phyloP scores from a whole-genome alignment of 2,113 vertebrate species.

The Rhea pennata region DNA sequence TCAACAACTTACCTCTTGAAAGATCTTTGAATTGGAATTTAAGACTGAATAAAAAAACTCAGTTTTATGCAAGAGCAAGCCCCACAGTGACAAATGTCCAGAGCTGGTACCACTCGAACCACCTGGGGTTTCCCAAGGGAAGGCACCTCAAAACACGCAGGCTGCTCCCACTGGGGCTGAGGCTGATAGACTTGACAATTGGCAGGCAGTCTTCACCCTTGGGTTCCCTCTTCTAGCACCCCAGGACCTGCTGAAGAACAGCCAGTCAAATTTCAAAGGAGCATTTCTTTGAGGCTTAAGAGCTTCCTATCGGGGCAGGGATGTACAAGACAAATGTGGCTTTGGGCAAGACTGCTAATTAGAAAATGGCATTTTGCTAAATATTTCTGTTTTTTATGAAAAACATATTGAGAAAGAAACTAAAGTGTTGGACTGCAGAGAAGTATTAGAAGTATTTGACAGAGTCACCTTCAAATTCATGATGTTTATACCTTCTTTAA shows the following conservation, averaged over 20 bases:
- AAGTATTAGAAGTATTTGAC: not conserved
- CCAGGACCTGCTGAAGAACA: not conserved
- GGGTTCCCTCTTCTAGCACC: not conserved
- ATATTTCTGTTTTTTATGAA: not conserved
- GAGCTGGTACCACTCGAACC: not conserved
- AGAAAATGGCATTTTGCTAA: not conserved
- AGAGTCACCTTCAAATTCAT: not conserved
- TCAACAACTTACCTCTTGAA: not conserved
- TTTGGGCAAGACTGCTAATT: not conserved
- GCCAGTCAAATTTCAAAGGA: not conserved
- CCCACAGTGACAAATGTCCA: not conserved
- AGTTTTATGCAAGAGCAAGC: not conserved
- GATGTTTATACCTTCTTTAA: not conserved
- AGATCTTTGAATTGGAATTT: not conserved
- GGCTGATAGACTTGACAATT: not conserved
- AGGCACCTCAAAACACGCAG: not conserved
- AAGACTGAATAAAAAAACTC: not conserved
- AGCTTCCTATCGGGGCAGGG: not conserved
- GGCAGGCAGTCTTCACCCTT: not conserved
- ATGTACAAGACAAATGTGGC: fast-evolving
- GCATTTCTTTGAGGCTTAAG: not conserved
- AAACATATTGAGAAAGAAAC: not conserved
- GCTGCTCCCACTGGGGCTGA: fast-evolving
- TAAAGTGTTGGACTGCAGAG: not conserved
- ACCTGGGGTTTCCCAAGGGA: not conserved